Percentiles rank a stretch among this genome's conserved stretches.
These are phyloP conservation scores for Conistra vaccinii DNA, from an alignment of 2,888 invertebrate species.

Conservation along the genomic window DNA sequence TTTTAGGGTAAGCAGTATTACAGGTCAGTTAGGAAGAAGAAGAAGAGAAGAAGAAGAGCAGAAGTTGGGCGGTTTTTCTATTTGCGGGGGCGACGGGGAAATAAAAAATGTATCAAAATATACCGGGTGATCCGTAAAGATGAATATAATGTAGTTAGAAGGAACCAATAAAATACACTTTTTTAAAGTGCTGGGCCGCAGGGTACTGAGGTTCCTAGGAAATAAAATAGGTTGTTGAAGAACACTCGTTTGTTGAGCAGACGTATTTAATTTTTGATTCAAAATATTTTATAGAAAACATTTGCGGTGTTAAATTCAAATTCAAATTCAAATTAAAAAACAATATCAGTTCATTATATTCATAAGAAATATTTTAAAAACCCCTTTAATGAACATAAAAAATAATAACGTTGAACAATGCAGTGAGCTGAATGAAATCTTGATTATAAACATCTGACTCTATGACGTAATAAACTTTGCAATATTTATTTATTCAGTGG, in stretches of 20 bases:
- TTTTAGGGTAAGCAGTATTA: neutral
- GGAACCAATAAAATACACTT: too few species aligned
- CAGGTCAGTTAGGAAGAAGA: slow-evolving; percentile 1
- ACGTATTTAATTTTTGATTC: too few species aligned
- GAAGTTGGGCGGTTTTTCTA: neutral
- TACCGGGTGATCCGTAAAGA: too few species aligned
- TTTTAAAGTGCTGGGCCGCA: neutral
- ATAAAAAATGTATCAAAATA: neutral
- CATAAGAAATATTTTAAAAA: neutral
- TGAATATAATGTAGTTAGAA: too few species aligned
- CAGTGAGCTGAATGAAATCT: slow-evolving; percentile 11
- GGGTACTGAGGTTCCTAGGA: neutral
- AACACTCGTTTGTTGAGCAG: too few species aligned
- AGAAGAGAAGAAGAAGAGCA: too few species aligned
- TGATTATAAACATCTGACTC: slow-evolving; percentile 12
- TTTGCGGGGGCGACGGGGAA: neutral
- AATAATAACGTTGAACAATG: slow-evolving; percentile 14
- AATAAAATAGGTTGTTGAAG: neutral
- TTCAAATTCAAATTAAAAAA: too few species aligned
- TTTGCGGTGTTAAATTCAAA: neutral
- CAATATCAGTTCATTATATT: neutral
- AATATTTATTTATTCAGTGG: slow-evolving; percentile 9
- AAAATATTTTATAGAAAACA: neutral
- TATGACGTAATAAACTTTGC: neutral
- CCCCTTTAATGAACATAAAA: neutral